These are phyloP conservation scores for Spatulosminthurus flaviceps DNA, from an alignment of 2,888 invertebrate genomes.

Conservation along the genomic window DNA sequence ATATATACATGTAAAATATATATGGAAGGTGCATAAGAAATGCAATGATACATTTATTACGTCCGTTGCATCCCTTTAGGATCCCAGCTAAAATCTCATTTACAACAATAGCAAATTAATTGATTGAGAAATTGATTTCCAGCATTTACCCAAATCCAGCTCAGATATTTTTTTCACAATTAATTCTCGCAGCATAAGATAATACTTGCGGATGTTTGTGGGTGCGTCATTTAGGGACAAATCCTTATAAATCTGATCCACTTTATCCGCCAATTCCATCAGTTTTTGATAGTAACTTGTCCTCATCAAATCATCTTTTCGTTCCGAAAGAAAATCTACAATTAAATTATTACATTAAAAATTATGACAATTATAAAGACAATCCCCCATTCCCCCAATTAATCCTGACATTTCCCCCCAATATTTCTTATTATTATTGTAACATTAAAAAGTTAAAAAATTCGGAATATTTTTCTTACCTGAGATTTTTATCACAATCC, in stretches of 20 bases:
- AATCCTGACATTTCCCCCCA: no score
- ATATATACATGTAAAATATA: no score
- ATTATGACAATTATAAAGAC: neutral
- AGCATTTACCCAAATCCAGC: conserved; percentile 39
- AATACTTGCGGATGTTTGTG: conserved; percentile 82
- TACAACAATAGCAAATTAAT: no score
- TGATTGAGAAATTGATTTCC: no score
- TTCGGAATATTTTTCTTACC: conserved; percentile 48
- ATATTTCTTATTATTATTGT: no score
- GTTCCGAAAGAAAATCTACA: conserved; percentile 80
- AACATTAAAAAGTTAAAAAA: no score
- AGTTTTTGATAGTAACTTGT: conserved; percentile 84
- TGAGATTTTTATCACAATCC: conserved; percentile 52
- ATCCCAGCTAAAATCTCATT: no score
- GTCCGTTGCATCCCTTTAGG: no score
- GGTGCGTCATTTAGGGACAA: conserved; percentile 79
- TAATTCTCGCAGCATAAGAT: conserved; percentile 74
- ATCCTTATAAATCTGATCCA: conserved; percentile 81
- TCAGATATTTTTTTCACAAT: conserved; percentile 70
- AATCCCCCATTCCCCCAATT: neutral
- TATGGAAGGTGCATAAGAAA: no score
- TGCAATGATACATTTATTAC: no score
- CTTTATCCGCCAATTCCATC: conserved; percentile 80
- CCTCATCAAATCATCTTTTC: conserved; percentile 80
- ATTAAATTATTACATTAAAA: conserved; percentile 1